Base-by-base conservation (phyloP, 2,888 invertebrate genomes). In the Cataglyphis altisquamis region DNA sequence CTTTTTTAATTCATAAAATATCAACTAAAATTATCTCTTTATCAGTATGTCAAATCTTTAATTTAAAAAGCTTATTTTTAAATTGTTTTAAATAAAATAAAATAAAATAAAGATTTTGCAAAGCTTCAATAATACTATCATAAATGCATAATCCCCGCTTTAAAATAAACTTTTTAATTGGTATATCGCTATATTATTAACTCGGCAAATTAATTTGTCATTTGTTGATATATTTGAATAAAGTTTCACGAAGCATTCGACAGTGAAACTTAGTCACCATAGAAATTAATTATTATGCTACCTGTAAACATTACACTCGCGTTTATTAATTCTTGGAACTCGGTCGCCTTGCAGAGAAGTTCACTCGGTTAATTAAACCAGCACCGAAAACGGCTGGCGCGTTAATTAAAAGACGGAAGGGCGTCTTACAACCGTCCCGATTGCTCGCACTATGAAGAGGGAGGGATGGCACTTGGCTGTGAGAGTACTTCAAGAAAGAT, bases 361-460 rank as follows among this genome's bases (percentile, higher is more conserved):
- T 74, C 74, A 64, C 32, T 48, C 29, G 82, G 86, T 87, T 90
- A 90, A 90, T 90, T 90, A 90, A 90, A 84, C 86, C 75, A 87
- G 83, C 48, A 84, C 84, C 75, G 82, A 73, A 85, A 83, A 86
- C 70, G 86, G 83, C 55, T 75, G 81, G 83, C 62, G 84, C 82
- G 86, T 89, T 90, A 88, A 90, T 90, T 90, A 90, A 90, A 89
- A 89, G 86, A 66, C 80, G 52, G 52, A 66, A 60, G 68, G 72
- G 80, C 74, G 78, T 82, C 73, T 88, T 86, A 86, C 80, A 84
- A 84, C 81, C 68, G 83, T 74, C 52, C 75, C 84, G 88, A 87
- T 87, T 82, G 70, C 70, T 52, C 48, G 57, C 9, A 72, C 57
- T 66, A 29, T 32, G n/a, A 84, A 68, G 57, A 45, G 39, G 63